These are phyloP conservation scores for Anthopleura sola DNA, from an alignment of 64 coral and sea anemone species.

Conservation along the genomic window DNA sequence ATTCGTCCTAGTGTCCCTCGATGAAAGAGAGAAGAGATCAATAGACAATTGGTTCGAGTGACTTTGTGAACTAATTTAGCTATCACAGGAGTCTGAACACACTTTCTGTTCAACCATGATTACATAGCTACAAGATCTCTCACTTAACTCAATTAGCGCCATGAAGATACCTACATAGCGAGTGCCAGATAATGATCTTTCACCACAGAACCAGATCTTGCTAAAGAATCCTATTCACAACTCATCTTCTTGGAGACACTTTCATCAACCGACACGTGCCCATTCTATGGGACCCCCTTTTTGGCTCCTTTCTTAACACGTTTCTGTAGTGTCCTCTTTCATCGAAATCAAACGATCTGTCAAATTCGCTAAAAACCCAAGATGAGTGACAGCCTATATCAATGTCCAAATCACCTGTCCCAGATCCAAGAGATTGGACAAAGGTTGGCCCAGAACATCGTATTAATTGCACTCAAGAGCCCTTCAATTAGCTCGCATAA, in stretches of 20 bases:
- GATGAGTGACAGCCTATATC: neutral
- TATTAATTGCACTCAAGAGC: constrained; percentile 18
- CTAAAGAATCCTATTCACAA: neutral
- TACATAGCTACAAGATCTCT: neutral
- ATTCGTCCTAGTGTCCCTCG: neutral
- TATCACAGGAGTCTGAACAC: neutral
- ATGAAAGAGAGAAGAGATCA: neutral
- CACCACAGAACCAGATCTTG: neutral
- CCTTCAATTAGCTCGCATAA: neutral
- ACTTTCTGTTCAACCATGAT: neutral
- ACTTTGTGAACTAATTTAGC: neutral
- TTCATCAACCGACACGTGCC: neutral
- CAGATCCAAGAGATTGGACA: neutral
- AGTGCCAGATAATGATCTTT: neutral
- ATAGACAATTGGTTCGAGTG: neutral
- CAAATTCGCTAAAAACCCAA: constrained; percentile 6
- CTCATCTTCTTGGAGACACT: neutral
- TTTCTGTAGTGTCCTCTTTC: constrained; percentile 20
- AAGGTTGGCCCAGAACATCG: neutral
- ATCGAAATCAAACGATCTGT: neutral
- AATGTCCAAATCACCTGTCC: constrained; percentile 2
- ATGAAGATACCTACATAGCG: neutral
- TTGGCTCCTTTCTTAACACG: constrained; percentile 12
- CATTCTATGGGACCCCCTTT: neutral
- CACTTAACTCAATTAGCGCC: constrained; percentile 23